Conservation (phyloP, 2,888 invertebrate species). For the Patella depressa region DNA sequence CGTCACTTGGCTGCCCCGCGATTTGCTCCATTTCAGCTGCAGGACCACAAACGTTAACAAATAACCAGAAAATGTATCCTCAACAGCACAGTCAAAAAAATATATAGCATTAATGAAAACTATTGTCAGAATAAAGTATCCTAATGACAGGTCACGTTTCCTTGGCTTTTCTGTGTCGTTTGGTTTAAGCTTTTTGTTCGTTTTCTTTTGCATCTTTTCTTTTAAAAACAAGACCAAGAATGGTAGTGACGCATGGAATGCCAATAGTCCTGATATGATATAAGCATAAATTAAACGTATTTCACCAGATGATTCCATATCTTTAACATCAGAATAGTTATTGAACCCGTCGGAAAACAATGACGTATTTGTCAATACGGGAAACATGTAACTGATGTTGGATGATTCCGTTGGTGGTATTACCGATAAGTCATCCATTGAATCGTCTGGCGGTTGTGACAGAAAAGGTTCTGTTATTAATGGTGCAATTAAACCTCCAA, state of each 20-base stretch:
- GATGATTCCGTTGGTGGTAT: neutral
- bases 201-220: constrained; percentile 26
- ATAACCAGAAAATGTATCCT: constrained; percentile 68
- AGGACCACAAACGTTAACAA: constrained; percentile 66
- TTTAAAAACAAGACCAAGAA: constrained; percentile 32
- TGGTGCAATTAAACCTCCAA: constrained; percentile 72
- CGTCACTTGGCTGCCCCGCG: constrained; percentile 61
- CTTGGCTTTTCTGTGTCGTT: constrained; percentile 20
- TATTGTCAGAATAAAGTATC: constrained; percentile 53
- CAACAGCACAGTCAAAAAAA: constrained; percentile 68
- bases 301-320: constrained; percentile 20
- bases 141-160: constrained; percentile 25
- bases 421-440: neutral
- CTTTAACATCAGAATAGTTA: constrained; percentile 14
- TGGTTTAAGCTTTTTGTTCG: neutral
- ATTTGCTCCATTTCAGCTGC: constrained; percentile 58
- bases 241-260: constrained; percentile 29
- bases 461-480: constrained; percentile 71
- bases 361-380: neutral
- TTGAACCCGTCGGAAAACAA: neutral
- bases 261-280: constrained; percentile 39
- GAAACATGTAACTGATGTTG: neutral
- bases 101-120: constrained; percentile 63
- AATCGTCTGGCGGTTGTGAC: constrained; percentile 26
- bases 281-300: constrained; percentile 32